Evolutionary conservation across 2,797 vertebrate species (phyloP), one percentile per base, ranked within the genome.

Genomic region (Brotula barbata): DNA sequence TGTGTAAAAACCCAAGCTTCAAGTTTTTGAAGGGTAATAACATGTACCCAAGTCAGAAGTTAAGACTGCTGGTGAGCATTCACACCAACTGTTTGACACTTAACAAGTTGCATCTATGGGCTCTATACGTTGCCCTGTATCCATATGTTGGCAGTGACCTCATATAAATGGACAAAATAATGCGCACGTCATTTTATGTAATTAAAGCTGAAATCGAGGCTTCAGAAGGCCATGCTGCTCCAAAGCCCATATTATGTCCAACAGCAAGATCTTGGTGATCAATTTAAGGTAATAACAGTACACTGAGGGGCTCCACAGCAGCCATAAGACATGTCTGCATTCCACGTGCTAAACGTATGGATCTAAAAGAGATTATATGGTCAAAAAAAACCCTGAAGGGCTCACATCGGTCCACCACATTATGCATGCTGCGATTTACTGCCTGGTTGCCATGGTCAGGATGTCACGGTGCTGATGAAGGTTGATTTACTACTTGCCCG

Each of bases 401-500:
- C 21, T 20, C 43, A 56, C 33, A 39, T 19, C 36, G 21, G 33
- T 50, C 41, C 55, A 43, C 36, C 50, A 47, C 53, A 49, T 37
- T 40, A 61, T 40, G 62, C 61, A 53, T 58, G 47, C 46, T 65
- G 59, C 50, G 65, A 73, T 40, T 65, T 58, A 58, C 58, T 72
- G 46, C 60, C 34, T 39, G 20, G 65, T 71, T 61, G 15, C 65
- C 44, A 36, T 47, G 62, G 53, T 67, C 66, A 60, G 22, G 62
- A 68, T 50, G 53, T 52, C 68, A 74, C 72, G 61, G 72, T 78
- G 68, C 68, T 68, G 71, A 59, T 48, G 71, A 85, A 87, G 85
- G 81, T 88, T 71, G 78, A 93, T 89, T 90, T 93, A 91, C 92
- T 92, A 76, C 36, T 62, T 57, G 33, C 48, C 45, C 45, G 13